Conservation (phyloP, 2,113 vertebrate genomes). For the Lipotes vexillifer region DNA sequence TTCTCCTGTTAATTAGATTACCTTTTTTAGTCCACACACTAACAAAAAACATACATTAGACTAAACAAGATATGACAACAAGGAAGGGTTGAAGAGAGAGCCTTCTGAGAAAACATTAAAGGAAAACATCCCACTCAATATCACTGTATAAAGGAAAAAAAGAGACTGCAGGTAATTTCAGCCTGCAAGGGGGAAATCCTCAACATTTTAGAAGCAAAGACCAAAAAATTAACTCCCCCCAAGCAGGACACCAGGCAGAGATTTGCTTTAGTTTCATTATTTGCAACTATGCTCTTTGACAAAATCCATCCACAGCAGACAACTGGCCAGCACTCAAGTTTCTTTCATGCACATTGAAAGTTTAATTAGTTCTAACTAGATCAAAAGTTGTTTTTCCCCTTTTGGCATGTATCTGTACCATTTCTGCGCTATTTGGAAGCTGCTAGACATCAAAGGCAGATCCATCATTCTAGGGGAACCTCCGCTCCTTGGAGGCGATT, state of each 20-base stretch:
- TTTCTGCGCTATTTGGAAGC: slow-evolving; percentile 68
- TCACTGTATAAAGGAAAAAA: background rate
- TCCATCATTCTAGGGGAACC: slow-evolving; percentile 48
- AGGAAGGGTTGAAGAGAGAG: slow-evolving; percentile 54
- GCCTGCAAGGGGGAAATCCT: background rate
- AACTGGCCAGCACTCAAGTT: slow-evolving; percentile 69
- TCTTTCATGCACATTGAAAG: slow-evolving; percentile 60
- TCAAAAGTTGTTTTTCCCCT: slow-evolving; percentile 64
- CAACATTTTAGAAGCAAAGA: background rate
- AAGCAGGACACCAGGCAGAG: slow-evolving; percentile 33
- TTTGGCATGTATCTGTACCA: slow-evolving; percentile 57
- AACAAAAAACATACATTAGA: slow-evolving; percentile 76
- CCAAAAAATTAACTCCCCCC: background rate
- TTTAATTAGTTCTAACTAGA: slow-evolving; percentile 71
- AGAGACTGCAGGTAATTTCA: slow-evolving; percentile 37
- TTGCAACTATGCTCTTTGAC: slow-evolving; percentile 62
- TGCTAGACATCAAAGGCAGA: slow-evolving; percentile 71
- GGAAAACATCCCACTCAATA: slow-evolving; percentile 40
- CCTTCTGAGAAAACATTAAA: slow-evolving; percentile 63
- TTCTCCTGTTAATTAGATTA: slow-evolving; percentile 81
- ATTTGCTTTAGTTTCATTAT: slow-evolving; percentile 60
- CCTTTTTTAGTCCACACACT: slow-evolving; percentile 70
- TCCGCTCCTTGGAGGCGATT: slow-evolving; percentile 23
- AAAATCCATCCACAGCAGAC: slow-evolving; percentile 73
- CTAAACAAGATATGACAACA: slow-evolving; percentile 78